Conservation (phyloP, 1,140 invertebrate genomes). For the Xylocopa sonorina region DNA sequence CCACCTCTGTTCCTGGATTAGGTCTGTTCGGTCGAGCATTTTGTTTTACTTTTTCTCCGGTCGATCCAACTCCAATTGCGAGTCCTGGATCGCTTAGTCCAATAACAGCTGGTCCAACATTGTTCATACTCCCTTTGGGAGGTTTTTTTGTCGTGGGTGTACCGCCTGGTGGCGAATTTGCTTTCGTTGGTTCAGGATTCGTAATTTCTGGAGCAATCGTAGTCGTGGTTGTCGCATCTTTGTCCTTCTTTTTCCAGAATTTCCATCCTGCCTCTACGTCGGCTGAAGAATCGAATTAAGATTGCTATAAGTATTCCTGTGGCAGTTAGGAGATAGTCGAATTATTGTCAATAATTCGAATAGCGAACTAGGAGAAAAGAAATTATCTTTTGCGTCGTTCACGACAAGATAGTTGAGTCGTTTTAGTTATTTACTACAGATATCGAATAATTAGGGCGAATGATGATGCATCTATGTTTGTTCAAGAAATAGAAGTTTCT, state of each 20-base stretch:
- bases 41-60: constrained; percentile 61
- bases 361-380: neutral
- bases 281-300: constrained; percentile 29
- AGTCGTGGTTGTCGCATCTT: constrained; percentile 47
- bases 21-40: constrained; percentile 62
- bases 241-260: constrained; percentile 73
- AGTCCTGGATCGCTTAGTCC: constrained; percentile 65
- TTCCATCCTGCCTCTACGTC: constrained; percentile 74
- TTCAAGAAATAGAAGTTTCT: neutral
- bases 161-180: neutral
- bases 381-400: neutral
- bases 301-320: neutral
- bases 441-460: neutral
- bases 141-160: constrained; percentile 13
- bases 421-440: neutral
- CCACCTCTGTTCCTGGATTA: constrained; percentile 77
- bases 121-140: neutral
- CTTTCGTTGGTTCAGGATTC: neutral
- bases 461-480: neutral
- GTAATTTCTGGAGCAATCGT: neutral
- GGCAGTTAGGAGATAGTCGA: no score
- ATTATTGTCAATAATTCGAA: neutral
- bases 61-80: constrained; percentile 65
- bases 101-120: constrained; percentile 56
- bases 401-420: neutral